Base-by-base conservation (phyloP, 2,888 invertebrate species). In the Trilocha varians region DNA sequence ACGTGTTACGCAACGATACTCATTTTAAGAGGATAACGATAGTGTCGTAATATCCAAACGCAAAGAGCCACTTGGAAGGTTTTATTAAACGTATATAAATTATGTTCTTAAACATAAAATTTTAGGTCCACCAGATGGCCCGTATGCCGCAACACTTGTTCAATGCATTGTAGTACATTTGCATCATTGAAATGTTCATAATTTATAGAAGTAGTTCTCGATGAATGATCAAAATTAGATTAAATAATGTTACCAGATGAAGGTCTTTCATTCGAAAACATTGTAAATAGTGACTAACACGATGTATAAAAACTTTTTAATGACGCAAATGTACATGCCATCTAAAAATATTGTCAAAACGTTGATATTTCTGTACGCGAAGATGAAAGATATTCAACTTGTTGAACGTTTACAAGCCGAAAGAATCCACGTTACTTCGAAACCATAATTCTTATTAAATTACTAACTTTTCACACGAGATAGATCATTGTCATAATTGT, bases 1-100 rank as follows among this genome's bases (percentile, higher is more conserved):
- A 60, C 60, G 56, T 49, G 52, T 53, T 50, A 56, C 39, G 43
- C 45, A 44, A 5, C 18, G 8, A 25, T 25, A 11, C 11, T 25
- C 25, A 3, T 11, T 25, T n/a, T 3, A 25, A 25, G 11, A 25
- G 25, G 25, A 11, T 25, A 25, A 3, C 25, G 25, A 25, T 5
- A 25, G 25, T 9, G 25, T 25, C 11, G 25, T 9, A 25, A 25
- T 8, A 6, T 25, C 1, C 11, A 25, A 25, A 25, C 25, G n/a
- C n/a, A 3, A 9, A 25, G 25, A 25, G 18, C 5, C 25, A 25
- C 25, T 6, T 25, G 5, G 8, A 11, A 25, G 25, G 25, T 9
- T 25, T 2, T 25, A 25, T 11, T 25, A 25, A 25, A 25, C 6
- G 4, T 2, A 25, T 25, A 18, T 18, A 18, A 18, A 18, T 18